phyloP scores from a whole-genome alignment of 2,113 vertebrate species.

The Alces alces region DNA sequence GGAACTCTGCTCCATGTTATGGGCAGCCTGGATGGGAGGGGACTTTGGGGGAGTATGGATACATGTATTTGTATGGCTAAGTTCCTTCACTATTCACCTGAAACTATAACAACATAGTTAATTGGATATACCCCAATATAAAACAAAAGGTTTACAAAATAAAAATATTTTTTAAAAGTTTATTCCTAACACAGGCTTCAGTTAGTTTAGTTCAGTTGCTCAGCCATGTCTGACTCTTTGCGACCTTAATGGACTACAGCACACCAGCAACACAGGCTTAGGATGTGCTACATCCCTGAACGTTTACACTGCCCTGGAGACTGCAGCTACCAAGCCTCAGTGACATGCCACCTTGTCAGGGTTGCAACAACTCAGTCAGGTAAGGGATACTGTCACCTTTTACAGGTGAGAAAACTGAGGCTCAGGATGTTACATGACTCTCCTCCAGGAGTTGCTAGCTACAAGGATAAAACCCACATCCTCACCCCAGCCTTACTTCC shows the following conservation, averaged over 20 bases:
- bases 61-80: not conserved
- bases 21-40: not conserved
- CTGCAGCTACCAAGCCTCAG: rapidly evolving
- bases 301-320: rapidly evolving
- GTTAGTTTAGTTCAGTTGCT: not conserved
- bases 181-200: not conserved
- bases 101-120: not conserved
- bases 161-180: not conserved
- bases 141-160: not conserved
- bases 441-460: not conserved
- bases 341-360: rapidly evolving
- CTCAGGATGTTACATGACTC: rapidly evolving
- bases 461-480: rapidly evolving
- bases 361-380: rapidly evolving
- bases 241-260: rapidly evolving
- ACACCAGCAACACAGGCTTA: not conserved
- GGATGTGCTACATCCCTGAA: rapidly evolving
- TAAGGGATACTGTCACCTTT: rapidly evolving
- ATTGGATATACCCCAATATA: not conserved
- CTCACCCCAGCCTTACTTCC: rapidly evolving
- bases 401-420: not conserved
- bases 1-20: not conserved
- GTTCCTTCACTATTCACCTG: not conserved
- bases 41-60: not conserved
- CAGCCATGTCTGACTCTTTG: not conserved